Evolutionary conservation across 2,888 invertebrate genomes (phyloP), one percentile per base, ranked within the genome.

Genomic region (Lycophotia porphyrea): DNA sequence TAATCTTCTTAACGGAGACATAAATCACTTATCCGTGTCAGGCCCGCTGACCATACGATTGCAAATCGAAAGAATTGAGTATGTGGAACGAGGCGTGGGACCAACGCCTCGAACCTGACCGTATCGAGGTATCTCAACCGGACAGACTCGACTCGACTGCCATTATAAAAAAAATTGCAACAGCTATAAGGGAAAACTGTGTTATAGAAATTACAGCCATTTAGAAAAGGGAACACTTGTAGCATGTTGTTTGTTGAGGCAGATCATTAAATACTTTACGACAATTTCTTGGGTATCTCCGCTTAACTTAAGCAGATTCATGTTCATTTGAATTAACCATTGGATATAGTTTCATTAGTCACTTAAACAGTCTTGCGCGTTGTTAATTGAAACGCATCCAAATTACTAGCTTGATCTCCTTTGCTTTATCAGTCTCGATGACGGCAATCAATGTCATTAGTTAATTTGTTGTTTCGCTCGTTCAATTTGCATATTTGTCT

Each of bases 71-170:
- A 92, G 91, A 92, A 88, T 81, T 90, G 88, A 91, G 90, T 94
- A 93, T 94, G 94, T 95, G 92, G 93, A 94, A 93, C 93, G 91
- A 92, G 94, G 93, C 93, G 94, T 94, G 95, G 94, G 93, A 93
- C 93, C 92, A 91, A 88, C 91, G 92, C 91, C 91, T 93, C 94
- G 93, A 94, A 94, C 93, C 95, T 95, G 95, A 93, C 94, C 93
- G 94, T 95, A 95, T 95, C 92, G 94, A 95, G 95, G 93, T 95
- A 94, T 95, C 94, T 93, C 90, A 94, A 95, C 96, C 96, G 96
- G 96, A 95, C 93, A 92, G 93, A 93, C 95, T 92, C 90, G 93
- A 93, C 93, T 91, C 84, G 89, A 84, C 87, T 91, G 91, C 90
- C 92, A 93, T 91, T 86, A 92, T 89, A 90, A 92, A 91, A 77